Percentiles rank a stretch among this genome's conserved stretches.
phyloP scores from a whole-genome alignment of 92 coral and sea anemone genomes.

The Siderastrea siderea region DNA sequence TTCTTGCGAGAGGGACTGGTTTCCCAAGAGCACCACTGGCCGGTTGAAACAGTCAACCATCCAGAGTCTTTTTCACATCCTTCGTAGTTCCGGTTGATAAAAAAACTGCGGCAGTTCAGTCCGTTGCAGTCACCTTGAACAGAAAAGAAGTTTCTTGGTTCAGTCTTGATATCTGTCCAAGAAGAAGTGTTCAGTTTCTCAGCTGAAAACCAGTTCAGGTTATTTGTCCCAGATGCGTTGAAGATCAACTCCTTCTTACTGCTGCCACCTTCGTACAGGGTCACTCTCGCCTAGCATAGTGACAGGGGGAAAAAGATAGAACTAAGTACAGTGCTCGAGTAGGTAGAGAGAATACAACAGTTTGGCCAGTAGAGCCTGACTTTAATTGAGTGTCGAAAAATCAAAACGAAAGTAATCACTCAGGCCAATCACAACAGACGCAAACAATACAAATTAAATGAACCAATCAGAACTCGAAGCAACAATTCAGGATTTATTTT shows the following conservation, averaged over 20 bases:
- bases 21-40: slow-evolving; percentile 28
- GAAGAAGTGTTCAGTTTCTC: slow-evolving; percentile 51
- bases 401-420: too few species aligned
- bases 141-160: slow-evolving; percentile 59
- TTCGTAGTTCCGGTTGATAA: slow-evolving; percentile 55
- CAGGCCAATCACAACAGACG: too few species aligned
- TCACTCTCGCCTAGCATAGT: slow-evolving; percentile 21
- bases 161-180: slow-evolving; percentile 63
- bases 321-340: too few species aligned
- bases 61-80: slow-evolving; percentile 60
- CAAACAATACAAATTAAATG: too few species aligned
- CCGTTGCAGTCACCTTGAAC: slow-evolving; percentile 12
- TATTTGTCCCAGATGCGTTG: slow-evolving; percentile 52
- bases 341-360: too few species aligned
- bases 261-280: slow-evolving; percentile 4
- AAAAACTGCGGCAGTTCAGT: slow-evolving; percentile 38
- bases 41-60: slow-evolving; percentile 35
- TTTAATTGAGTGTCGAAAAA: too few species aligned
- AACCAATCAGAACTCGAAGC: too few species aligned
- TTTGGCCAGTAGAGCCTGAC: too few species aligned
- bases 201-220: slow-evolving; percentile 57
- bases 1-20: not conserved
- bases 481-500: too few species aligned
- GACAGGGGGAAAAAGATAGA: not conserved
- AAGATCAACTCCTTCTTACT: slow-evolving; percentile 45